Evolutionary conservation across 1,140 invertebrate genomes (phyloP).

Genomic region (Oryctes rhinoceros): DNA sequence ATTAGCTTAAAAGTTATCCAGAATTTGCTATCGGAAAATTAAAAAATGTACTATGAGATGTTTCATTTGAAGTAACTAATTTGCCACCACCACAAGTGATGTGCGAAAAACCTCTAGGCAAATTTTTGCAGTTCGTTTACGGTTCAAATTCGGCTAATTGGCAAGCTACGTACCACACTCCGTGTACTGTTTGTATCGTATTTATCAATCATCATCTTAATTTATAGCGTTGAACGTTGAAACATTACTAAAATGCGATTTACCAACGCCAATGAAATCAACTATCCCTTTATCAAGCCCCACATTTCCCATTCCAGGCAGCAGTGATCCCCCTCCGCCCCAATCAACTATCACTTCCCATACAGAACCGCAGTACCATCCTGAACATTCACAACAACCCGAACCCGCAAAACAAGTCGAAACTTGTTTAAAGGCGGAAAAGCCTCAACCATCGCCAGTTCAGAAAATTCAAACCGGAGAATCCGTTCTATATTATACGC

Average conservation of each 20-base stretch:
- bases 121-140: too few relatives aligned
- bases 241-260: slow-evolving; percentile 54
- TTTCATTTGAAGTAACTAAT: too few relatives aligned
- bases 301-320: slow-evolving; percentile 50
- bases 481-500: slow-evolving; percentile 56
- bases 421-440: slow-evolving; percentile 17
- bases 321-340: slow-evolving; percentile 29
- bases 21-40: too few relatives aligned
- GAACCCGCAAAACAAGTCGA: slow-evolving; percentile 28
- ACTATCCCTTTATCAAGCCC: slow-evolving; percentile 47
- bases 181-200: too few relatives aligned
- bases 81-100: too few relatives aligned
- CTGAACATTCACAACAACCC: slow-evolving; percentile 4
- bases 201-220: neutral
- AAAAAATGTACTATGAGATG: too few relatives aligned
- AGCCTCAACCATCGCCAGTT: neutral
- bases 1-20: too few relatives aligned
- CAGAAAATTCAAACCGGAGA: slow-evolving; percentile 31
- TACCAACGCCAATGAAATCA: slow-evolving; percentile 50
- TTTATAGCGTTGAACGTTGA: slow-evolving; percentile 54
- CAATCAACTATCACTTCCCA: slow-evolving; percentile 22
- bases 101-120: too few relatives aligned
- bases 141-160: too few relatives aligned
- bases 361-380: slow-evolving; percentile 21
- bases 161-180: too few relatives aligned